Base-by-base conservation (phyloP, 2,888 invertebrate species). In the Tubiluchus corallicola region DNA sequence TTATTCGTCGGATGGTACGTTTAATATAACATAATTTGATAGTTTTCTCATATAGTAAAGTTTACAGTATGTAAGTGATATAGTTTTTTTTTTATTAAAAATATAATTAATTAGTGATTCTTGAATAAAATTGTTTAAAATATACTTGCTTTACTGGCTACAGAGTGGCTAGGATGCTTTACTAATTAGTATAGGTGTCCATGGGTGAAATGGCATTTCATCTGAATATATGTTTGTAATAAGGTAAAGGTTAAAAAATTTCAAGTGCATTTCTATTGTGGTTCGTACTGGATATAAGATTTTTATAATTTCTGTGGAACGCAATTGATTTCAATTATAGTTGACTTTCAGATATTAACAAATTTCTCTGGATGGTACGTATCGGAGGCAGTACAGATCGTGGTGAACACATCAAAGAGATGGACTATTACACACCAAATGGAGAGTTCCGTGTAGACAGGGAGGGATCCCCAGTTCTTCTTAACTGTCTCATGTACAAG, bases 401-500 rank as follows among this genome's bases (percentile, higher is more conserved):
- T 55, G 94, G 94, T 42, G 78, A 79, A 29, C 88, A 94, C 64
- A 96, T 96, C 57, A 83, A 85, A 58, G 96, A 98, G 69, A 76
- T 78, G 58, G 90, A 96, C 69, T 96, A 94, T 67, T 98, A 94
- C 71, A 90, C 92, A 42, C 75, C 85, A 0, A 75, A 77, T 51
- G 96, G 96, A 2, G 96, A 98, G 71, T 98, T 94, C 68, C 71
- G 92, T 38, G 80, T 98, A 2, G 96, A 96, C 68, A 80, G 81
- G 53, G 90, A 90, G 61, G 94, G 92, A 37, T 84, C 92, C 1
- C 75, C 76, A 21, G 79, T 80, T 16, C 71, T 98, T 54, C 77
- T 94, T 55, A 94, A 98, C 70, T 94, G 88, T 59, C 75, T 96
- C 50, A 98, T 96, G 96, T 96, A 98, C 71, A 98, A 96, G 71